phyloP scores from a whole-genome alignment of 2,888 invertebrate genomes.

The Heliconius charithonia region DNA sequence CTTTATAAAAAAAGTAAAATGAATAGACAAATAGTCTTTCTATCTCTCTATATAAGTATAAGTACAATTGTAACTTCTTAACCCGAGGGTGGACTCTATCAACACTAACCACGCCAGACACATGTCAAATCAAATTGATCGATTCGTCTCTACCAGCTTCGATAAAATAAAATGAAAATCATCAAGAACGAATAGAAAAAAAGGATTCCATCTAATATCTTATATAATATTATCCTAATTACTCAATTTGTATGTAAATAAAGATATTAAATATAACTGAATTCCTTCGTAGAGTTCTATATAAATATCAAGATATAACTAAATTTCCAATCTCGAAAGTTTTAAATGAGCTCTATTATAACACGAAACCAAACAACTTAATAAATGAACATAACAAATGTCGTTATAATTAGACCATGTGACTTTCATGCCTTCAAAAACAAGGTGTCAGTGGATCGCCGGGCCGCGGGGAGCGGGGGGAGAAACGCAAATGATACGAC shows the following conservation, averaged over 20 bases:
- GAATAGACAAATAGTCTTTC: background rate
- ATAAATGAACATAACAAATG: constrained; percentile 3
- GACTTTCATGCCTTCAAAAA: constrained; percentile 49
- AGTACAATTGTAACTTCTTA: constrained; percentile 1
- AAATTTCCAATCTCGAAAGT: background rate
- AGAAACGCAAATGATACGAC: constrained; percentile 80
- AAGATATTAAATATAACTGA: too few relatives aligned
- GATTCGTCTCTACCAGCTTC: constrained; percentile 3
- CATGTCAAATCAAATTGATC: constrained; percentile 30
- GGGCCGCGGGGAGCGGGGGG: constrained; percentile 57
- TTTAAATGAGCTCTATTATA: background rate
- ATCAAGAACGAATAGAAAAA: too few relatives aligned
- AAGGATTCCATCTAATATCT: background rate
- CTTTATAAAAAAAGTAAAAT: background rate
- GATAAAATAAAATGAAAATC: constrained; percentile 17
- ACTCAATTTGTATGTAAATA: background rate
- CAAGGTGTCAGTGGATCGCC: constrained; percentile 49
- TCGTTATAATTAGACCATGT: constrained; percentile 46
- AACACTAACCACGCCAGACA: constrained; percentile 25
- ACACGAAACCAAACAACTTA: constrained; percentile 1
- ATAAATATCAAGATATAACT: background rate
- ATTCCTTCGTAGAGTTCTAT: too few relatives aligned
- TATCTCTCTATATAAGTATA: background rate
- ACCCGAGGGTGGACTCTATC: constrained; percentile 14
- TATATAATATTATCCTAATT: background rate